These are phyloP conservation scores for Riparia riparia DNA, from an alignment of 2,113 vertebrate genomes.

Conservation along the genomic window DNA sequence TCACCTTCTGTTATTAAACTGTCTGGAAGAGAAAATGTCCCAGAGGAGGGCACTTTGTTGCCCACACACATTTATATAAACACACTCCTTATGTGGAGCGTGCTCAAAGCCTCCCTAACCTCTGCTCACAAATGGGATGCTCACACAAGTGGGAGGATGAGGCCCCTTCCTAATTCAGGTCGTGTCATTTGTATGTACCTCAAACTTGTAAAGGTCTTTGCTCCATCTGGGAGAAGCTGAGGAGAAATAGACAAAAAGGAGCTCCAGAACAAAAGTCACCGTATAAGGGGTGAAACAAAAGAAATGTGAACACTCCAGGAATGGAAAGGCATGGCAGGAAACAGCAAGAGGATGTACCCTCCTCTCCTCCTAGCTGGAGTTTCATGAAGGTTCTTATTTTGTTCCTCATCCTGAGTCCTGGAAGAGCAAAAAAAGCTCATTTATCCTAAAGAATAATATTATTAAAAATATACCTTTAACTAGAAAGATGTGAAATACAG, in stretches of 20 bases:
- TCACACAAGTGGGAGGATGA: neutral
- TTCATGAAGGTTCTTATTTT: neutral
- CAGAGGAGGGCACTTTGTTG: neutral
- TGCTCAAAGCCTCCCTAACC: neutral
- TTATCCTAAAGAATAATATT: neutral
- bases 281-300: neutral
- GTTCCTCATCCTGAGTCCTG: neutral
- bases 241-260: neutral
- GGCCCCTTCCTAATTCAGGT: neutral
- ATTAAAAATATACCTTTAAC: neutral
- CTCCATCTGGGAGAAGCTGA: neutral
- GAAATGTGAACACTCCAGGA: neutral
- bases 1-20: constrained; percentile 50
- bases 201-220: constrained; percentile 18
- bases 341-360: neutral
- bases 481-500: neutral
- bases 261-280: neutral
- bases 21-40: constrained; percentile 11
- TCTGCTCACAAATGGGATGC: neutral
- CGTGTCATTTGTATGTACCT: neutral
- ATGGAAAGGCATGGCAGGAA: neutral
- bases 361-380: neutral
- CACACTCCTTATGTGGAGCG: neutral
- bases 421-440: neutral
- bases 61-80: neutral